These are phyloP conservation scores for Polypterus senegalus DNA, from an alignment of 2,113 vertebrate genomes.

Conservation along the genomic window DNA sequence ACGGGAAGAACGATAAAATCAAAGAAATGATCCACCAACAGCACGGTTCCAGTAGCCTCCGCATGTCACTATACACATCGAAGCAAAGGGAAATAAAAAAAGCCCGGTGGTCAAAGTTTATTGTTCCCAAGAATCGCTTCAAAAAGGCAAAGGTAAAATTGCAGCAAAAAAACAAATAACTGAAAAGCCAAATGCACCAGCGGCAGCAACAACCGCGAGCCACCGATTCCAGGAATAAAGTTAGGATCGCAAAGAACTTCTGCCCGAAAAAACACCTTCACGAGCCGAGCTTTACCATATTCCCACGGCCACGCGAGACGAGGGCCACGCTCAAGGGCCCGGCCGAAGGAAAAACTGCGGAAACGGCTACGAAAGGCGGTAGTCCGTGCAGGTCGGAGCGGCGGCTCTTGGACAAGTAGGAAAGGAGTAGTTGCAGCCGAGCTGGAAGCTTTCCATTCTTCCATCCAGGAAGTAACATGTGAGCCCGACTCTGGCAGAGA, in stretches of 20 bases:
- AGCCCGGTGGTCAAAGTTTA: constrained; percentile 60
- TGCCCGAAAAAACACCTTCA: constrained; percentile 34
- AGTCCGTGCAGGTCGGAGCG: constrained; percentile 44
- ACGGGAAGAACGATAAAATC: constrained; percentile 59
- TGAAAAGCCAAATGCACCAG: constrained; percentile 20
- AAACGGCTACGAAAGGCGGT: constrained; percentile 27
- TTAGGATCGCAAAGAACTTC: constrained; percentile 26
- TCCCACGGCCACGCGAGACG: constrained; percentile 29
- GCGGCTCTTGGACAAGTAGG: constrained; percentile 38
- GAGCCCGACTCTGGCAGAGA: constrained; percentile 70
- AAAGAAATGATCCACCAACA: constrained; percentile 82
- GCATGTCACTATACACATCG: constrained; percentile 82
- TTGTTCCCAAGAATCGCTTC: constrained; percentile 23
- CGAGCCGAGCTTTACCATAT: constrained; percentile 32
- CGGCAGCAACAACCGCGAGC: constrained; percentile 29
- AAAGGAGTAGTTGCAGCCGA: constrained; percentile 40
- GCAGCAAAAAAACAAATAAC: constrained; percentile 11
- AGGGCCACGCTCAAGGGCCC: constrained; percentile 24
- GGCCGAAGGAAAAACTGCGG: constrained; percentile 19
- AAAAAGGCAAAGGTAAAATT: constrained; percentile 22
- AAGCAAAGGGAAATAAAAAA: constrained; percentile 47
- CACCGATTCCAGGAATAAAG: constrained; percentile 32
- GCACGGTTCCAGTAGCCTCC: constrained; percentile 82
- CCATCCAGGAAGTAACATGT: constrained; percentile 76
- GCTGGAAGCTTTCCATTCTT: constrained; percentile 66